Evolutionary conservation across 2,797 vertebrate species (phyloP), one percentile per base, ranked within the genome.

Genomic region (Pseudomugil gertrudae): DNA sequence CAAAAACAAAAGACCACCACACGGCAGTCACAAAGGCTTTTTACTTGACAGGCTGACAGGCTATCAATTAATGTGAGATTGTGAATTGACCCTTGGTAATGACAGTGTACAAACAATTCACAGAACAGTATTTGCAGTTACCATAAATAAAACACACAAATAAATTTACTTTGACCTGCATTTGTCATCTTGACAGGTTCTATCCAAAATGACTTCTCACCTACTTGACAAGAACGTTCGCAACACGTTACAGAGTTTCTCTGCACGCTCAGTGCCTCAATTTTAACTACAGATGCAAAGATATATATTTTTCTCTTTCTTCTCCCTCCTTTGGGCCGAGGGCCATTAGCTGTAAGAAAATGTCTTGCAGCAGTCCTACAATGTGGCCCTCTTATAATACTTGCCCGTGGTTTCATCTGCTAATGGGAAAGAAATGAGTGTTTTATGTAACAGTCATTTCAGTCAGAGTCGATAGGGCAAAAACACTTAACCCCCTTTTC

Each of bases 371-470:
- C 91, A 87, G 86, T 72, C 85, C 80, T 86, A 86, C 93, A 94
- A 91, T 91, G 92, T 81, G 77, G 85, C 87, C 83, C 86, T 91
- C 85, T 92, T 93, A 93, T 93, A 94, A 95, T 93, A 93, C 85
- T 94, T 92, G 85, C 87, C 80, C 84, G 93, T 72, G 86, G 92
- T 90, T 94, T 96, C 94, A 95, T 94, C 95, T 94, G 92, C 94
- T 95, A 96, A 96, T 96, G 92, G 92, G 95, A 92, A 94, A 95
- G 93, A 95, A 96, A 96, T 95, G 93, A 96, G 92, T 91, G 93
- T 95, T 94, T 94, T 93, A 93, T 92, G 96, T 94, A 95, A 93
- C 87, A 91, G 91, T 92, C 90, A 91, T 95, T 96, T 95, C 94
- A 93, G 91, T 90, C 85, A 66, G 83, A 95, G 95, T 96, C 93